phyloP scores from a whole-genome alignment of 2,797 vertebrate species.

The Adelosebastes latens region DNA sequence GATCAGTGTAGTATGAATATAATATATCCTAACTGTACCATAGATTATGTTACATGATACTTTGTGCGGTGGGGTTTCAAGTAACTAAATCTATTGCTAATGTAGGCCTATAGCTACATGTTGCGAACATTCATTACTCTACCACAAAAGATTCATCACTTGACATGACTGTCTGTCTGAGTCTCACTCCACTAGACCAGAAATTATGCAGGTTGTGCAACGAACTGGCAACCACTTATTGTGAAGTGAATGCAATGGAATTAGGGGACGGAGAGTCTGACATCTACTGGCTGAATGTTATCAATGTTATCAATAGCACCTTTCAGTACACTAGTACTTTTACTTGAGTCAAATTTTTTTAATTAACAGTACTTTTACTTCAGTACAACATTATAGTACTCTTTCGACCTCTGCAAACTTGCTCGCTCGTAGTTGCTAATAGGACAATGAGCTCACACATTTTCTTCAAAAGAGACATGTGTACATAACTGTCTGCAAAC shows the following conservation, averaged over 20 bases:
- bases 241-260: background rate
- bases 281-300: no score
- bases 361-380: background rate
- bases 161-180: background rate
- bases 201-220: background rate
- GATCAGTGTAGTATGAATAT: no score
- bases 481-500: background rate
- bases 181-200: background rate
- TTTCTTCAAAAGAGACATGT: background rate
- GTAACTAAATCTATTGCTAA: no score
- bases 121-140: background rate
- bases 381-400: background rate
- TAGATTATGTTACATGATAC: no score
- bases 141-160: background rate
- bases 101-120: background rate
- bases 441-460: background rate
- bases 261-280: no score
- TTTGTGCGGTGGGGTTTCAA: no score
- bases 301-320: background rate
- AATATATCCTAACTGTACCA: no score
- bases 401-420: background rate
- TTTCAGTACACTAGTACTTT: background rate
- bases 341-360: background rate
- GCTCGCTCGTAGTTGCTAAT: background rate
- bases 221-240: background rate